Evolutionary conservation across 2,888 invertebrate species (phyloP).

Genomic region (Villa cingulata): DNA sequence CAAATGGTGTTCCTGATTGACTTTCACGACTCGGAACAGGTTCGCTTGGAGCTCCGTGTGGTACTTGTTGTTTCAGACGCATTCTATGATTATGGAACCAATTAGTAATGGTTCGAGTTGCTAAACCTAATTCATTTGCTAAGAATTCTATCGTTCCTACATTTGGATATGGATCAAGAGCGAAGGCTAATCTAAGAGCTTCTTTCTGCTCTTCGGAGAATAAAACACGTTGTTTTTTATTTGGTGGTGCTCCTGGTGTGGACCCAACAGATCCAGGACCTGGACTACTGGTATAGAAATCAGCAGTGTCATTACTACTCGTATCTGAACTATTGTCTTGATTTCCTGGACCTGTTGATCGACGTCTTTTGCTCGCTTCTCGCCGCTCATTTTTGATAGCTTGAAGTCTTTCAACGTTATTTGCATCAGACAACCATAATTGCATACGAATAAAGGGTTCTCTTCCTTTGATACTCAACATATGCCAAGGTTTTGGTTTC

Average conservation of each 20-base stretch:
- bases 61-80: slow-evolving; percentile 85
- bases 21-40: slow-evolving; percentile 59
- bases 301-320: slow-evolving; percentile 76
- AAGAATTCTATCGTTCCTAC: slow-evolving; percentile 92
- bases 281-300: slow-evolving; percentile 74
- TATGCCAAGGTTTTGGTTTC: slow-evolving; percentile 98
- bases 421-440: slow-evolving; percentile 88
- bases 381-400: slow-evolving; percentile 80
- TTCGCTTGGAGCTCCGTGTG: slow-evolving; percentile 58
- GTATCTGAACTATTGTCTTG: slow-evolving; percentile 81
- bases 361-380: slow-evolving; percentile 79
- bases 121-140: slow-evolving; percentile 78
- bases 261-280: slow-evolving; percentile 46
- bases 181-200: slow-evolving; percentile 83
- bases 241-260: slow-evolving; percentile 53
- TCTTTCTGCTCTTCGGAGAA: slow-evolving; percentile 99
- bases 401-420: slow-evolving; percentile 86
- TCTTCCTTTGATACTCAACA: slow-evolving; percentile 94
- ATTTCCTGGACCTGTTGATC: slow-evolving; percentile 65
- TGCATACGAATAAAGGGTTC: slow-evolving; percentile 96
- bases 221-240: slow-evolving; percentile 86
- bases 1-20: slow-evolving; percentile 64
- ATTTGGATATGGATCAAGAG: slow-evolving; percentile 93
- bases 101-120: slow-evolving; percentile 93
- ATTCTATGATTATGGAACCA: slow-evolving; percentile 99